Conservation (phyloP, 2,113 vertebrate species). For the Cavia aperea region DNA sequence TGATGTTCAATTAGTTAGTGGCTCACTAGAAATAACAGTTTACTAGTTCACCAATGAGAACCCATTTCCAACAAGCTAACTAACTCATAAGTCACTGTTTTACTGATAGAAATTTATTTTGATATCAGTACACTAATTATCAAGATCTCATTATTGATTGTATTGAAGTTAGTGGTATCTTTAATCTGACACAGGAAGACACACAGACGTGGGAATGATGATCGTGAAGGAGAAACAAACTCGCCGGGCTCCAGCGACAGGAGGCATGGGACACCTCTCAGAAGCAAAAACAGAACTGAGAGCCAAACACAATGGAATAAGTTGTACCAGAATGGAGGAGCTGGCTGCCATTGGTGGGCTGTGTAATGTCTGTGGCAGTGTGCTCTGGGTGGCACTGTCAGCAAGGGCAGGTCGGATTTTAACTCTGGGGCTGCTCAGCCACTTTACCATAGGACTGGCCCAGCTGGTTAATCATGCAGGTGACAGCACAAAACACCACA, state of each 20-base stretch:
- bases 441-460: not conserved
- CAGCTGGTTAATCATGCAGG: not conserved
- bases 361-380: not conserved
- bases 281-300: not conserved
- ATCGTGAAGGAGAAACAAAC: not conserved
- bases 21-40: not conserved
- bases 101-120: not conserved
- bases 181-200: not conserved
- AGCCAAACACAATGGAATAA: not conserved
- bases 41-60: not conserved
- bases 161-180: not conserved
- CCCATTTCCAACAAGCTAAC: not conserved
- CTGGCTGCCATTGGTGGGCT: not conserved
- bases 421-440: not conserved
- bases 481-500: not conserved
- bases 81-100: not conserved
- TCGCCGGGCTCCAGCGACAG: not conserved
- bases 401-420: not conserved
- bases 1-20: not conserved
- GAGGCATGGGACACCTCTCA: not conserved
- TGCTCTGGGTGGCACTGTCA: not conserved
- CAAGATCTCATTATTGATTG: not conserved
- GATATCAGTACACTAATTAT: not conserved
- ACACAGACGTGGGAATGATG: not conserved
- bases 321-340: not conserved